Conservation (phyloP, 2,888 invertebrate species). For the Scelioninae gen. 2 region DNA sequence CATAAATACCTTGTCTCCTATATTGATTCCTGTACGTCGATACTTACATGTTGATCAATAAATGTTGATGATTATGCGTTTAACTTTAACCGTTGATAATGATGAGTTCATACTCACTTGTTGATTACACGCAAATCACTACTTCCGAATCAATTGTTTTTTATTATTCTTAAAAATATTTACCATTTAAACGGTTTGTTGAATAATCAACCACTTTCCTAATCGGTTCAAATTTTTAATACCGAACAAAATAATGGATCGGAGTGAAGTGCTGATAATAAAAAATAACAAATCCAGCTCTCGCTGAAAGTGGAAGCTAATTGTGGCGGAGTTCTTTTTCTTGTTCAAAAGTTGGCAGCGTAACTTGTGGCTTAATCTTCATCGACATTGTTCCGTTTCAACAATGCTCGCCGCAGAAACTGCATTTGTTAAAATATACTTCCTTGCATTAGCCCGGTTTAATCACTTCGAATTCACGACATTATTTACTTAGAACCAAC, state of each 20-base stretch:
- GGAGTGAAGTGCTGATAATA: background rate
- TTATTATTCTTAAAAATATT: no score
- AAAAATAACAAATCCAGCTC: conserved; percentile 6
- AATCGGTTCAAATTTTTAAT: background rate
- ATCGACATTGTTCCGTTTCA: conserved; percentile 44
- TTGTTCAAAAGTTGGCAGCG: conserved; percentile 43
- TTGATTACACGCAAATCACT: no score
- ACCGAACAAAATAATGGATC: background rate
- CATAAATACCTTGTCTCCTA: no score
- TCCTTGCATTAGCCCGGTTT: conserved; percentile 35
- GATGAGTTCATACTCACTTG: no score
- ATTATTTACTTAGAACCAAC: conserved; percentile 41
- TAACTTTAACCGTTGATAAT: no score
- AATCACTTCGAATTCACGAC: conserved; percentile 42
- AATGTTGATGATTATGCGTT: no score
- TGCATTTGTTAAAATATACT: conserved; percentile 52
- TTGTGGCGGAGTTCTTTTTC: conserved; percentile 35
- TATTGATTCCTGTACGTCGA: no score
- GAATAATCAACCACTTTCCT: background rate
- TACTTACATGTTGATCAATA: no score
- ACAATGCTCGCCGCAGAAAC: conserved; percentile 47
- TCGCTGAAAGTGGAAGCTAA: conserved; percentile 36
- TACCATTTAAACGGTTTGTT: no score
- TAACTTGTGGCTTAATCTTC: conserved; percentile 38
- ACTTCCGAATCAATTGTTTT: no score